Conservation (phyloP, 2,113 vertebrate species). For the Oenanthe melanoleuca region DNA sequence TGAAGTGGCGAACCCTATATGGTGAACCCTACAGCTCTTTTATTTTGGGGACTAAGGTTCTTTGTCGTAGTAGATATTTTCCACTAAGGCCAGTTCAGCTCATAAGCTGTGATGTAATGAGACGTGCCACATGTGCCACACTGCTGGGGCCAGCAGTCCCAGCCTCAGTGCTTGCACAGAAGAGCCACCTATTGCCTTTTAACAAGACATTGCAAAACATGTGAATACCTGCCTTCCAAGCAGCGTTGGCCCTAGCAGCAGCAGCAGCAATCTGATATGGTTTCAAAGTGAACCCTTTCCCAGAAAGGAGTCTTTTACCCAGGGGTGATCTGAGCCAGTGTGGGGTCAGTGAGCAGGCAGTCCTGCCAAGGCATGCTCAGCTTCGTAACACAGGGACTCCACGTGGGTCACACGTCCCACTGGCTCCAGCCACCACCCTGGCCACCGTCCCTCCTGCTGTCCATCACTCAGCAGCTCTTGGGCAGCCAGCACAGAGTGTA, state of each 20-base stretch:
- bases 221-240: not conserved
- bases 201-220: not conserved
- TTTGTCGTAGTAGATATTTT: not conserved
- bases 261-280: not conserved
- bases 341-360: not conserved
- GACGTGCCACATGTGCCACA: not conserved
- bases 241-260: not conserved
- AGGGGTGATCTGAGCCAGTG: slow-evolving; percentile 26
- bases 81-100: not conserved
- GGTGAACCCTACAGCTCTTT: not conserved
- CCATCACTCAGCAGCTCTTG: not conserved
- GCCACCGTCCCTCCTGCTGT: slow-evolving; percentile 13
- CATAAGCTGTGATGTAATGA: not conserved
- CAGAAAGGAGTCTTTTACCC: slow-evolving; percentile 25
- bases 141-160: not conserved
- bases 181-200: not conserved
- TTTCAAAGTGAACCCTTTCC: slow-evolving; percentile 4
- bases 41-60: not conserved
- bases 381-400: slow-evolving; percentile 47
- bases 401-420: slow-evolving; percentile 58
- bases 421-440: slow-evolving; percentile 47
- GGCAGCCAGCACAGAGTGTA: slow-evolving; percentile 44
- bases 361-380: slow-evolving; percentile 25
- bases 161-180: not conserved
- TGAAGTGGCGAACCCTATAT: no score